These are phyloP conservation scores for Panopea generosa DNA, from an alignment of 2,888 invertebrate genomes.

Conservation along the genomic window DNA sequence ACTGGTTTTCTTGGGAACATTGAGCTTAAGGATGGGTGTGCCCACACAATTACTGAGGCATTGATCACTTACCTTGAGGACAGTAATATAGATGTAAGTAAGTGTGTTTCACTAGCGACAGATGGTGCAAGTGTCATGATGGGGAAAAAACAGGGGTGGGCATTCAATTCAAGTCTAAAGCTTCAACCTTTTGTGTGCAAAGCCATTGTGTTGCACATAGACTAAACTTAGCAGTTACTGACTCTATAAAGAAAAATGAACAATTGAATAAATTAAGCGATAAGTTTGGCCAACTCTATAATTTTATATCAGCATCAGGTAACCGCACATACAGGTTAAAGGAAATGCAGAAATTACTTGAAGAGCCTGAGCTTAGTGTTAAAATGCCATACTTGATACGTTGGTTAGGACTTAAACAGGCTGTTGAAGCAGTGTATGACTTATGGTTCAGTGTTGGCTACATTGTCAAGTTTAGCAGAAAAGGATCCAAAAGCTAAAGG, in stretches of 20 bases:
- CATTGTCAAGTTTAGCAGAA: too few species aligned
- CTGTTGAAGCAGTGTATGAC: too few species aligned
- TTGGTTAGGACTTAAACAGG: too few species aligned
- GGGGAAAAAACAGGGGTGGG: slow-evolving; percentile 38
- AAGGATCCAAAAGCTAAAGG: too few species aligned
- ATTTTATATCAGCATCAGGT: slow-evolving; percentile 43
- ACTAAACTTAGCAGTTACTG: slow-evolving; percentile 41
- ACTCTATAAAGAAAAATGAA: slow-evolving; percentile 58
- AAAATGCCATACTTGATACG: slow-evolving; percentile 46
- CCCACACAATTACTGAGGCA: neutral
- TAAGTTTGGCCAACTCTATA: slow-evolving; percentile 45
- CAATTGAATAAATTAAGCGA: slow-evolving; percentile 37
- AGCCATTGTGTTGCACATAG: slow-evolving; percentile 42
- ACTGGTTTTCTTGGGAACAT: slow-evolving; percentile 6
- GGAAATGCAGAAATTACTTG: slow-evolving; percentile 43
- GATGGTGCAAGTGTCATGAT: slow-evolving; percentile 8
- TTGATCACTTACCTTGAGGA: neutral
- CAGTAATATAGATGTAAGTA: neutral
- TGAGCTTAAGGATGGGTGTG: neutral
- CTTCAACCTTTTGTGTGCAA: slow-evolving; percentile 26
- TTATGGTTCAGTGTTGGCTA: too few species aligned
- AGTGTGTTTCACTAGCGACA: slow-evolving; percentile 12
- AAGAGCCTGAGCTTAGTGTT: slow-evolving; percentile 39
- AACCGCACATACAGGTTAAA: slow-evolving; percentile 27
- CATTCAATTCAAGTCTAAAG: slow-evolving; percentile 35